Base-by-base conservation (phyloP, 1,140 invertebrate genomes). In the Ceratina calcarata region DNA sequence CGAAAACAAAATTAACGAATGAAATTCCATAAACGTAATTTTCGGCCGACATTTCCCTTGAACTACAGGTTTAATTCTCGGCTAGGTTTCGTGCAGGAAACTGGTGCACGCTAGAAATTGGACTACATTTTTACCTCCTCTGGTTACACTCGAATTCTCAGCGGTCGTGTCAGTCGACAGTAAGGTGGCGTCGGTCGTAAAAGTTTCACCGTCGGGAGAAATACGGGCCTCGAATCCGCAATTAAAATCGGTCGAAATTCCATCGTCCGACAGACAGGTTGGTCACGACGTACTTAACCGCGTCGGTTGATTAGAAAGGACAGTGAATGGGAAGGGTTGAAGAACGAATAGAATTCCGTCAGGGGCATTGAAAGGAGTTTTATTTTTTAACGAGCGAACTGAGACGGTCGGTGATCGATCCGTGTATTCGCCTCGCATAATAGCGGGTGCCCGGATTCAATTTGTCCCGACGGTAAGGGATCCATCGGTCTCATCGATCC, bases 191-290 rank as follows among this genome's bases (percentile, higher is more conserved):
- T 20, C 27, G 67, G 51, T 68, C 22, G 67, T 69, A 22, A 75
- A 72, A 66, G 72, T 66, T 75, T 15, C 37, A 53, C 37, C 13
- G 32, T 45, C 55, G 15, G 3, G 22, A 4, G 51, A 32, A 24
- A 32, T 57, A 24, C 37, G 37, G 20, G 8, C 27, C 20, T 72
- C 76, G 68, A 64, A 64, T 72, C 32, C 32, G 60, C 76, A 65
- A 78, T 72, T 78, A 78, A 78, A 78, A 78, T 72, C 51, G 67
- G n/a, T 45, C 49, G 57, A n/a, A 55, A 27, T 71, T 62, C 37
- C 53, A 27, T 1, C 22, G 12, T 7, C 27, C 3, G 27, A 20
- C 65, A 58, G 62, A 49, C 49, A 45, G 45, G 6, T 45, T 45
- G 37, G 37, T 16, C 57, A 57, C 55, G 55, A 61, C 57, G 27